Conservation (phyloP, 1,140 invertebrate genomes). For the Rhagoletis zephyria region DNA sequence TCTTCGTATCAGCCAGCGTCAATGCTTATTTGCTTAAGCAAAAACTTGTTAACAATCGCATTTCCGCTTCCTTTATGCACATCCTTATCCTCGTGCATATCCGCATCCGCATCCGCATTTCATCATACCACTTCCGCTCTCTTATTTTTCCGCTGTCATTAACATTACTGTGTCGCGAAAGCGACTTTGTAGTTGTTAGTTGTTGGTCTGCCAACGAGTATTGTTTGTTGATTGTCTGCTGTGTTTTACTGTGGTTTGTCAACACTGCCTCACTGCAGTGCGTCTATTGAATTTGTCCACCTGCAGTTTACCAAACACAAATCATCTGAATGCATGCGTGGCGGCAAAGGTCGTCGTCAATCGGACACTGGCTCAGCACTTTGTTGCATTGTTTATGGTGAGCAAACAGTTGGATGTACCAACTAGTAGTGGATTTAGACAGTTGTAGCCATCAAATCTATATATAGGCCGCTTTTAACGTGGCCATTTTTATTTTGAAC, state of each 20-base stretch:
- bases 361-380: not conserved
- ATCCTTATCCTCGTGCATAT: not conserved
- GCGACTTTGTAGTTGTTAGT: not conserved
- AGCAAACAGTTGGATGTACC: not conserved
- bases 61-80: not conserved
- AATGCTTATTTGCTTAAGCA: not conserved
- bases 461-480: not conserved
- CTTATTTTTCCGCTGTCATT: not conserved
- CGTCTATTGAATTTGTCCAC: conserved; percentile 35
- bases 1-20: too few species aligned
- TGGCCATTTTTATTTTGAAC: not conserved
- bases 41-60: not conserved
- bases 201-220: not conserved
- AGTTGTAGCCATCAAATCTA: not conserved
- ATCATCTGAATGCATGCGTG: not conserved
- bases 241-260: conserved; percentile 29
- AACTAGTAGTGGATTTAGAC: not conserved
- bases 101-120: conserved; percentile 2
- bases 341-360: not conserved
- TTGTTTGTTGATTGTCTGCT: conserved; percentile 9
- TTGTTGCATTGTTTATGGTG: not conserved
- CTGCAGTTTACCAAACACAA: not conserved
- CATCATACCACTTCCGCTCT: not conserved
- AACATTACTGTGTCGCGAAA: not conserved
- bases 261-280: conserved; percentile 16